A percentile compares a stretch with the other conserved stretches of the same genome.
phyloP scores from a whole-genome alignment of 2,888 invertebrate genomes.

The Blastobasis lacticolella region DNA sequence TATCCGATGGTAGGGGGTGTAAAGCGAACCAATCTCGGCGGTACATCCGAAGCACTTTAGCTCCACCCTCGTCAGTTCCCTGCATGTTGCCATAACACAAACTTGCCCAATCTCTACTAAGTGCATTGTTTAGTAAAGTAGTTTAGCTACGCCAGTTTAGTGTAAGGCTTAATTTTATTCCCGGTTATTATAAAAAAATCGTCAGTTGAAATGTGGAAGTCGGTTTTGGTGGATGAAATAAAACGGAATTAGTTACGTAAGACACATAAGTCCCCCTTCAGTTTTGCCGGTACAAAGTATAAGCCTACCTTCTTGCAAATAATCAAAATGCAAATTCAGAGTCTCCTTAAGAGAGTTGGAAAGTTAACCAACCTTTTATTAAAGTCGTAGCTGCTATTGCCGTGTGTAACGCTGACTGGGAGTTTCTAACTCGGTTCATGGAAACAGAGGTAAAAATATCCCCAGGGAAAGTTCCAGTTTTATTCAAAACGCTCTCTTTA shows the following conservation, averaged over 20 bases:
- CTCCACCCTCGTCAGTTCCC: not conserved
- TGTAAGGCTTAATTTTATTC: no score
- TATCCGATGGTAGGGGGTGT: no score
- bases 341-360: not conserved
- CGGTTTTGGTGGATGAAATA: no score
- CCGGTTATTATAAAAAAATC: no score
- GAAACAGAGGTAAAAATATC: constrained; percentile 23
- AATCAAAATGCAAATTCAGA: constrained; percentile 1
- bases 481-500: constrained; percentile 8
- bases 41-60: not conserved
- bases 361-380: constrained; percentile 2
- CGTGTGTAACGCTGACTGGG: not conserved
- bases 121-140: no score
- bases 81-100: not conserved
- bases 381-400: not conserved
- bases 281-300: no score
- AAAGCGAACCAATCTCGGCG: not conserved
- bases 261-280: no score
- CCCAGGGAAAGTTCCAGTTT: constrained; percentile 24
- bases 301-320: not conserved
- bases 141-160: no score
- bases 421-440: constrained; percentile 4
- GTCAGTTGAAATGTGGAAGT: no score
- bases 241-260: no score
- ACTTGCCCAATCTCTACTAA: no score